Conservation (phyloP, 2,888 invertebrate genomes). For the Cryptocephalus primarius region DNA sequence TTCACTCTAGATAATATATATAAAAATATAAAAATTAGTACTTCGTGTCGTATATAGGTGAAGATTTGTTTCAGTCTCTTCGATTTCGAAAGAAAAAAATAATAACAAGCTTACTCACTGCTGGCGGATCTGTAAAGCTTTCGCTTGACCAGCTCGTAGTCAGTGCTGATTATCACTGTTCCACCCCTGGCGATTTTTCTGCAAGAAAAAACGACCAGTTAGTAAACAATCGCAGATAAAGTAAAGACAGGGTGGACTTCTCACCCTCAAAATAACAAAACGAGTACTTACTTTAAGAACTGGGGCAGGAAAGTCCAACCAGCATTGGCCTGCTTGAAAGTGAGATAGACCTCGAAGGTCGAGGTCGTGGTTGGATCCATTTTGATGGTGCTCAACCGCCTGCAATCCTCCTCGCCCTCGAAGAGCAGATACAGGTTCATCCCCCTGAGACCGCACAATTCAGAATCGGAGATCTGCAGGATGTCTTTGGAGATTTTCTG, state of each 20-base stretch:
- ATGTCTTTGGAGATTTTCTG: constrained; percentile 70
- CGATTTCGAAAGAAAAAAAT: constrained; percentile 5
- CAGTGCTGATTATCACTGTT: constrained; percentile 78
- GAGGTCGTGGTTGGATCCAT: constrained; percentile 79
- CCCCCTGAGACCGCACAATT: constrained; percentile 81
- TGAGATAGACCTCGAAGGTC: constrained; percentile 83
- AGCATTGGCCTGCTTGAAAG: constrained; percentile 74
- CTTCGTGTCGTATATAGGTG: constrained; percentile 10
- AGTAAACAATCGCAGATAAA: neutral
- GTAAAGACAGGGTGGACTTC: too few relatives aligned
- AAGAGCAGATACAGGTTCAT: constrained; percentile 76
- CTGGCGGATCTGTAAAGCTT: constrained; percentile 60
- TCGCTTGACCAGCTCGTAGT: constrained; percentile 80
- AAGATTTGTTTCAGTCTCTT: constrained; percentile 19
- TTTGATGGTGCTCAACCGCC: constrained; percentile 71
- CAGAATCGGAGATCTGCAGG: constrained; percentile 69
- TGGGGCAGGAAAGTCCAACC: constrained; percentile 84
- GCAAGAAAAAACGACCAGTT: constrained; percentile 16
- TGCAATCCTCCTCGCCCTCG: constrained; percentile 57
- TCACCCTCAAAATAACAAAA: neutral
- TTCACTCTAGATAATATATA: constrained; percentile 19
- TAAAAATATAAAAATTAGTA: constrained; percentile 21
- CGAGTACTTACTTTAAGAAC: constrained; percentile 70
- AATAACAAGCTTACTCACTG: constrained; percentile 6
- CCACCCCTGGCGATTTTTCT: constrained; percentile 78